Evolutionary conservation across 2,797 vertebrate species (phyloP).

Genomic region (Calcarius lapponicus): DNA sequence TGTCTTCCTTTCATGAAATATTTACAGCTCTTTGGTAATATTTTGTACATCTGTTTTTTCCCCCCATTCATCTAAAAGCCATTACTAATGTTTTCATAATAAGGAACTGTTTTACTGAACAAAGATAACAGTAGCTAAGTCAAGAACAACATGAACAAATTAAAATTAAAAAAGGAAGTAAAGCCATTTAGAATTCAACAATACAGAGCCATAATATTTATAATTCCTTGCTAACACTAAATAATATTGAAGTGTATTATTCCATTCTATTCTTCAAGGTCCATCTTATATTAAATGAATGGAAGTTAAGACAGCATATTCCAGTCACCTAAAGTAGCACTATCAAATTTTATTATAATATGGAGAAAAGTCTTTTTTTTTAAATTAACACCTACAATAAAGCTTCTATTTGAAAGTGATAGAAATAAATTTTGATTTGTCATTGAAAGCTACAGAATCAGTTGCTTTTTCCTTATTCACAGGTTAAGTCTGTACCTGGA

Average conservation of each 20-base stretch:
- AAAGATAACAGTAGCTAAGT: neutral
- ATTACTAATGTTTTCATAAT: neutral
- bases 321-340: neutral
- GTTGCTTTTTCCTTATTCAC: neutral
- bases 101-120: neutral
- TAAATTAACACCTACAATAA: neutral
- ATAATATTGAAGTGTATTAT: neutral
- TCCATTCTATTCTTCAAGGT: neutral
- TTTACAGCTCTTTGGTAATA: neutral
- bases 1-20: neutral
- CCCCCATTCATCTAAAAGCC: neutral
- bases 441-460: neutral
- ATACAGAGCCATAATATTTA: neutral
- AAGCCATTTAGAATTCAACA: neutral
- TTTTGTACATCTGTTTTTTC: neutral
- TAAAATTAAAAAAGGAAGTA: neutral
- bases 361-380: neutral
- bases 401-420: neutral
- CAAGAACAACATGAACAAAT: neutral
- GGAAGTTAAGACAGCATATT: neutral
- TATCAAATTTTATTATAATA: neutral
- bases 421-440: neutral
- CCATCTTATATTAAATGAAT: neutral
- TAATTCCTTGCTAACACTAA: neutral
- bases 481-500: neutral